Evolutionary conservation across 2,797 vertebrate species (phyloP), one percentile per base, ranked within the genome.

Genomic region (Malurus splendens): DNA sequence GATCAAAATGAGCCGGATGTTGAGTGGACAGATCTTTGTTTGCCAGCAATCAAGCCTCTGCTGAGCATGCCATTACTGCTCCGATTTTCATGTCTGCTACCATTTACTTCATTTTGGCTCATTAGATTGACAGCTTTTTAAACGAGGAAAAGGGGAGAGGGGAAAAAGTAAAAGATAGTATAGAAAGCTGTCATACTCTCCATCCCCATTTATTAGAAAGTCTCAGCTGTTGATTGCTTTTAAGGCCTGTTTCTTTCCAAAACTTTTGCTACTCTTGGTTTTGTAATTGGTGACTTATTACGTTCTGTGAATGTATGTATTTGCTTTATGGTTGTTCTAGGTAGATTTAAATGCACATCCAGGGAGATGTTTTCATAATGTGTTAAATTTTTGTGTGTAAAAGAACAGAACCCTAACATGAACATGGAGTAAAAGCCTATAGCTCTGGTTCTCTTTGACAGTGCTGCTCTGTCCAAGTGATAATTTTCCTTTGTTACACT

Each of bases 61-160:
- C 59, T 80, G 42, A 89, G 52, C 32, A 8, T 71, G 60, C 39
- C 33, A n/a, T 51, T 56, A 54, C 0, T 0, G 66, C 90, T 93
- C 59, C 9, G 8, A 80, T 79, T 82, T 83, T 68, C 10, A 5
- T 17, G 50, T 80, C 81, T 80, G 38, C 33, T 84, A 65, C 87
- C 36, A 70, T 86, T 93, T 89, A 54, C 45, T 90, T 90, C 22
- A 62, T 79, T 76, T 84, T 74, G 62, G 30, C 33, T 79, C 55
- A 66, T 82, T 93, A 65, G 87, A 84, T 62, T 72, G 75, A 61
- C 73, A 74, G 32, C 30, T 85, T 94, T 77, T 90, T 60, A 86
- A 87, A 73, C 28, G 28, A 72, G n/a, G 9, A 64, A 50, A 67
- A 48, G 12, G 6, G 10, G 7, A 13, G 8, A 24, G 8, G 14